These are phyloP conservation scores for Heterochromis multidens DNA, from an alignment of 2,113 vertebrate species.

Conservation along the genomic window DNA sequence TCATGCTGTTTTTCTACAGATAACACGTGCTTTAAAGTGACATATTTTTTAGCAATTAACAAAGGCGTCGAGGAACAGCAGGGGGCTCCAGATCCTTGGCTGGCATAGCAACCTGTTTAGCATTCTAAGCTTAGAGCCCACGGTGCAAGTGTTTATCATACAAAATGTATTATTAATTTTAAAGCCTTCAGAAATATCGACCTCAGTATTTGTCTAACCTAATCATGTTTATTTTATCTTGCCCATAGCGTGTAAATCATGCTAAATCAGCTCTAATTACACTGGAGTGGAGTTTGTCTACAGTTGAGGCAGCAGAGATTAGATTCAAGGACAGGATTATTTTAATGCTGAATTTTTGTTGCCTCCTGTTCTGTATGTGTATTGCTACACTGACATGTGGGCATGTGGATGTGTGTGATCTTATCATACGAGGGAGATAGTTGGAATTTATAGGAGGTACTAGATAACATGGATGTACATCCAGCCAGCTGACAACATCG, in stretches of 20 bases:
- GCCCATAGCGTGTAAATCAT: conserved; percentile 69
- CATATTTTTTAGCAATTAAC: conserved; percentile 33
- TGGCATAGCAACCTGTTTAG: conserved; percentile 33
- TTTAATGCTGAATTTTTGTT: conserved; percentile 42
- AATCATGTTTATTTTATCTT: conserved; percentile 74
- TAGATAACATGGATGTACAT: conserved; percentile 47
- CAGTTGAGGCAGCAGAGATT: conserved; percentile 45
- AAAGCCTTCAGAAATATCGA: conserved; percentile 72
- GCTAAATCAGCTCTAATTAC: conserved; percentile 76
- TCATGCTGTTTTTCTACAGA: neutral
- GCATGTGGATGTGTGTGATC: conserved; percentile 35
- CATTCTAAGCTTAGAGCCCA: conserved; percentile 31
- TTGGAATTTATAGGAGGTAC: conserved; percentile 66
- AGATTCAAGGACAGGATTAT: conserved; percentile 55
- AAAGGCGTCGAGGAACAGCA: conserved; percentile 40
- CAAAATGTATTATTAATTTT: conserved; percentile 77
- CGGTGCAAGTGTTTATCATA: conserved; percentile 58
- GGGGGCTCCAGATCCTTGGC: conserved; percentile 54
- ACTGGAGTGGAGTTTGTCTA: conserved; percentile 52
- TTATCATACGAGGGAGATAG: conserved; percentile 58
- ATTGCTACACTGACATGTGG: conserved; percentile 2
- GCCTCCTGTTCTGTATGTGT: conserved; percentile 16
- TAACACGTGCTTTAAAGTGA: conserved; percentile 18
- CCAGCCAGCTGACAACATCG: conserved; percentile 16
- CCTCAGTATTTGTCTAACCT: conserved; percentile 71